Base-by-base conservation (phyloP, 2,797 vertebrate genomes). In the Anguilla obscura region DNA sequence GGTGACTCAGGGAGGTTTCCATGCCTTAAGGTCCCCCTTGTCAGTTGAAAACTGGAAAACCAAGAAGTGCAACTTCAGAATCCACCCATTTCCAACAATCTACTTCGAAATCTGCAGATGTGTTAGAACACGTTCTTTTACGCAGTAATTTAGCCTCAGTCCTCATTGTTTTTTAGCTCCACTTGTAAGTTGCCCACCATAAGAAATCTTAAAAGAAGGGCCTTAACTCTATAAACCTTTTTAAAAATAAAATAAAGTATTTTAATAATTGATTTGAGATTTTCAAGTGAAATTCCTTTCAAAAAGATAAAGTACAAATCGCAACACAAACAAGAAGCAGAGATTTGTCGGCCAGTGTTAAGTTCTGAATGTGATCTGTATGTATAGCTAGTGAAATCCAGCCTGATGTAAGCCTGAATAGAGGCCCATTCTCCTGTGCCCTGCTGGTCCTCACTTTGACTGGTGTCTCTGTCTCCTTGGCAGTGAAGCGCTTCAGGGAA, bases 401-500 rank as follows among this genome's bases (percentile, higher is more conserved):
- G 33, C 33, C 33, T 40, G 74, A 76, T 21, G 18, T 82, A 21
- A 50, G 45, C 3, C 21, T 45, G 79, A n/a, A 82, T 24, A 6
- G 45, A 50, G 45, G n/a, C 18, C 16, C 74, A 6, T 50, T 27
- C 21, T 48, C 45, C 45, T 82, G 30, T 36, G 74, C 33, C 36
- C 36, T 40, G 74, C 8, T 40, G 40, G 79, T 50, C 21, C 40
- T 50, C 40, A 50, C 79, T 50, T 36, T 50, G 33, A 40, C 74
- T 79, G 74, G 33, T 16, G 50, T 6, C 86, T 40, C 69, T 91
- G 56, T 92, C 56, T 60, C 90, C 88, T 89, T 93, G 90, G 89
- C 93, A 99, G 99, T 99, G 92, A 99, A 99, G 94, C 98, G 98
- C 92, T 98, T 99, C 94, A 96, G 98, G 97, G 99, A 99, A 95